Evolutionary conservation across 2,888 invertebrate species (phyloP).

Genomic region (Gortyna flavago): DNA sequence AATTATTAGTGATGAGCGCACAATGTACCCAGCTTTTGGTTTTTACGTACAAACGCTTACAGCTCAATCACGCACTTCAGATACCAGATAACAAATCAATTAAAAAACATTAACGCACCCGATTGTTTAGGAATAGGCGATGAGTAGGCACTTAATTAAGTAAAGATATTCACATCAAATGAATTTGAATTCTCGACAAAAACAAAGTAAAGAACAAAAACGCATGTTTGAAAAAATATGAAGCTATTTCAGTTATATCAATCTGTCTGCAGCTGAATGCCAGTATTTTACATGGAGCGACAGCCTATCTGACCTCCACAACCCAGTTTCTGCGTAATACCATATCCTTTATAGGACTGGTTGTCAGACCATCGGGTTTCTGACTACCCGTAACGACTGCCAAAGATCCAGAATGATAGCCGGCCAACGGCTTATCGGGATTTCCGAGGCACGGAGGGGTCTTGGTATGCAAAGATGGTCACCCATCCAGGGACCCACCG

Average conservation of each 20-base stretch:
- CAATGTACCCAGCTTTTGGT: slow-evolving; percentile 63
- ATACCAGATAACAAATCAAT: slow-evolving; percentile 47
- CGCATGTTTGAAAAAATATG: slow-evolving; percentile 8
- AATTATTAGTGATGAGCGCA: slow-evolving; percentile 68
- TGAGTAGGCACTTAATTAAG: slow-evolving; percentile 14
- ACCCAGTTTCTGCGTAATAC: neutral
- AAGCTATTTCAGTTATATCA: neutral
- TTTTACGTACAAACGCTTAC: slow-evolving; percentile 60
- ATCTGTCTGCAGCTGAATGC: neutral
- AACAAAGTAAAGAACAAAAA: neutral
- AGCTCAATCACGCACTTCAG: slow-evolving; percentile 53
- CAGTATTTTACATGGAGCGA: neutral
- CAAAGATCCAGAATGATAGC: neutral
- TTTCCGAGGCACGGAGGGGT: too few species aligned
- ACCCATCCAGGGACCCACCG: neutral
- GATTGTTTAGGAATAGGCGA: slow-evolving; percentile 27
- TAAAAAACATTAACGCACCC: slow-evolving; percentile 29
- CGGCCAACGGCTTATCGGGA: neutral
- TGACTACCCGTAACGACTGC: neutral
- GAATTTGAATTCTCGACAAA: slow-evolving; percentile 16
- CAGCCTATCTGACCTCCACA: neutral
- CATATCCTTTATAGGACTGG: neutral
- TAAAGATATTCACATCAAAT: slow-evolving; percentile 31
- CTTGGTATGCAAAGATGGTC: too few species aligned
- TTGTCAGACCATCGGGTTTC: neutral